Conservation (phyloP, 2,113 vertebrate genomes). For the Sterna hirundo region DNA sequence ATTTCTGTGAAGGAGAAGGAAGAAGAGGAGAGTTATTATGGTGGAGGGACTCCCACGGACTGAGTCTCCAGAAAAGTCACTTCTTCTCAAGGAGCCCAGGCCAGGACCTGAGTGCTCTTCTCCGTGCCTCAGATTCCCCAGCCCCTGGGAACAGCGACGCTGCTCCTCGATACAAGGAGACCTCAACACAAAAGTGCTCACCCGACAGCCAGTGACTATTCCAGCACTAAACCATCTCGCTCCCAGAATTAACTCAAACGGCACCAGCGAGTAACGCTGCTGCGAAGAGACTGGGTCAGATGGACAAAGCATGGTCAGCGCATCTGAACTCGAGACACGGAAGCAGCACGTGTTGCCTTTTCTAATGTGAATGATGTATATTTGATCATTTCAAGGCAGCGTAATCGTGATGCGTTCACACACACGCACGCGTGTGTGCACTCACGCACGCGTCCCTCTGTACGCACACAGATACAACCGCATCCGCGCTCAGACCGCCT, state of each 20-base stretch:
- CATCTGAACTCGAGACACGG: background rate
- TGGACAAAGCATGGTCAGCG: background rate
- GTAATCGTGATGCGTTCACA: accelerated
- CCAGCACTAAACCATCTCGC: background rate
- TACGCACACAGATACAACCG: background rate
- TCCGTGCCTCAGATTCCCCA: background rate
- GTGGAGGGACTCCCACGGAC: background rate
- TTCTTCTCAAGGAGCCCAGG: background rate
- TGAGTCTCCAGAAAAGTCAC: background rate
- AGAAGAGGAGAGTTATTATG: background rate
- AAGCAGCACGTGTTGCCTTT: background rate
- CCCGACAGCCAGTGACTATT: background rate
- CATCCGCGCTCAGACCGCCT: background rate
- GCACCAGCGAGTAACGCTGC: background rate
- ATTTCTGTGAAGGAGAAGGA: conserved; percentile 84
- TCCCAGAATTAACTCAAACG: background rate
- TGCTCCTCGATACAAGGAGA: background rate
- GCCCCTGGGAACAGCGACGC: background rate
- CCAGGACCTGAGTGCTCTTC: background rate
- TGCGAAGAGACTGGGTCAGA: background rate
- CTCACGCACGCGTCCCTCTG: background rate
- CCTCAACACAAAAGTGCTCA: background rate
- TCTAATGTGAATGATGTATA: accelerated
- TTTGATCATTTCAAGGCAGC: background rate
- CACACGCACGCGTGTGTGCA: accelerated